Percentiles rank a stretch among this genome's conserved stretches.
Evolutionary conservation across 2,888 invertebrate genomes (phyloP).

Genomic region (Chromoteleia sp.): DNA sequence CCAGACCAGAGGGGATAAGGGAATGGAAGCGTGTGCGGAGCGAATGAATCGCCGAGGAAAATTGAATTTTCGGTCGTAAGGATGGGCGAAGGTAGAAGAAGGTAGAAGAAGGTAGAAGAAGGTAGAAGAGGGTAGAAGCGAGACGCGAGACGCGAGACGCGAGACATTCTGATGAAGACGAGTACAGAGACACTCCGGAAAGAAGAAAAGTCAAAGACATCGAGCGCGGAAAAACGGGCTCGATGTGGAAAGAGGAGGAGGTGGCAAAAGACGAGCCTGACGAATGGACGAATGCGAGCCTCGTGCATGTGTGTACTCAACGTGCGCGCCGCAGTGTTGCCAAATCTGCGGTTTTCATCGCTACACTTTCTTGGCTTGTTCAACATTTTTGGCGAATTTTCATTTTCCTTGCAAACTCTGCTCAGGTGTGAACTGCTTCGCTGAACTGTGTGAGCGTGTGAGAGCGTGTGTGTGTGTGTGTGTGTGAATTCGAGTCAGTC

Average conservation of each 20-base stretch:
- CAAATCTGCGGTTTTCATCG: constrained; percentile 39
- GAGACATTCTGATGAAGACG: constrained; percentile 41
- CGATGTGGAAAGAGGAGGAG: constrained; percentile 9
- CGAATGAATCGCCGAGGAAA: constrained; percentile 55
- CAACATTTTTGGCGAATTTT: constrained; percentile 29
- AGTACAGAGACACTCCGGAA: constrained; percentile 19
- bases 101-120: too few relatives aligned
- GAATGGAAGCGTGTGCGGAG: constrained; percentile 32
- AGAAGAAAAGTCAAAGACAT: constrained; percentile 51
- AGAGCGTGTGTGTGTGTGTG: too few relatives aligned
- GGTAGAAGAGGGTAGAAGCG: too few relatives aligned
- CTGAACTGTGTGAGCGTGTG: too few relatives aligned
- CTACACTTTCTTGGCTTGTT: constrained; percentile 29
- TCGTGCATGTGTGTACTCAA: constrained; percentile 38
- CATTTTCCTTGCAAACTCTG: constrained; percentile 10
- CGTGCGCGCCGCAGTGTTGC: constrained; percentile 29
- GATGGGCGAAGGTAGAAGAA: constrained; percentile 16
- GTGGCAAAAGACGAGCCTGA: constrained; percentile 41
- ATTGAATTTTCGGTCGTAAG: constrained; percentile 53
- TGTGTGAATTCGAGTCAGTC: constrained; percentile 6
- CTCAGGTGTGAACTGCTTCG: constrained; percentile 18
- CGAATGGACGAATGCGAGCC: constrained; percentile 32
- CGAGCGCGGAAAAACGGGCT: too few relatives aligned
- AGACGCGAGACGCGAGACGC: too few relatives aligned
- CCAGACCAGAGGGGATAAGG: constrained; percentile 23